Evolutionary conservation across 2,113 vertebrate genomes (phyloP), one percentile per base, ranked within the genome.

Genomic region (Cottus gobio): DNA sequence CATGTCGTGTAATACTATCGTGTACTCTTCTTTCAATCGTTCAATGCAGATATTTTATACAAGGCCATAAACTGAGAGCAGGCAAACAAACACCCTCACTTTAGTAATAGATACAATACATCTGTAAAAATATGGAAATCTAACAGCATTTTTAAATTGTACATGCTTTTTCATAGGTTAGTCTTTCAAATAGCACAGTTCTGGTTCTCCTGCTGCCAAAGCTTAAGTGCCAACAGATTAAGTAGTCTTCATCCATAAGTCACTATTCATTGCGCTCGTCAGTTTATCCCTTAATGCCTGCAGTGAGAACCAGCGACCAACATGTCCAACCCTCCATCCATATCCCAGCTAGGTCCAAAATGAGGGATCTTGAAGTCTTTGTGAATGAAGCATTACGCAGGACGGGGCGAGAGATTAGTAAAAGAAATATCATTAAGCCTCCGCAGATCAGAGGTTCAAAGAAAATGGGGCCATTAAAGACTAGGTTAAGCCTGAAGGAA

Each of bases 401-500:
- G 68, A 84, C 60, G 7, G 72, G 80, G 65, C 57, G 2, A 48
- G 79, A 90, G 86, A 91, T 92, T 93, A 89, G 84, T 76, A 70
- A 86, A 79, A 82, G 80, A 89, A 91, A 92, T 87, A 91, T 91
- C 80, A 89, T 91, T 92, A 91, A 89, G 82, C 84, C 73, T 77
- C 57, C n/a, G 22, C 82, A 89, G 81, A 90, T 88, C 87, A 90
- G 85, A 88, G 85, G 80, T 92, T 90, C 80, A 92, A 88, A 92
- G 85, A 90, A 90, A 93, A 94, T 75, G 87, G 85, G 84, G 83
- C 72, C 85, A 90, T 89, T 88, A 86, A 88, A 88, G 88, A 84
- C 79, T 82, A 84, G 86, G 84, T 80, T 93, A 90, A 92, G 90
- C 87, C 88, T 86, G 83, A 90, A 87, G 89, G 89, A 89, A 75